These are phyloP conservation scores for Onychomys torridus DNA, from an alignment of 2,797 vertebrate species.

Conservation along the genomic window DNA sequence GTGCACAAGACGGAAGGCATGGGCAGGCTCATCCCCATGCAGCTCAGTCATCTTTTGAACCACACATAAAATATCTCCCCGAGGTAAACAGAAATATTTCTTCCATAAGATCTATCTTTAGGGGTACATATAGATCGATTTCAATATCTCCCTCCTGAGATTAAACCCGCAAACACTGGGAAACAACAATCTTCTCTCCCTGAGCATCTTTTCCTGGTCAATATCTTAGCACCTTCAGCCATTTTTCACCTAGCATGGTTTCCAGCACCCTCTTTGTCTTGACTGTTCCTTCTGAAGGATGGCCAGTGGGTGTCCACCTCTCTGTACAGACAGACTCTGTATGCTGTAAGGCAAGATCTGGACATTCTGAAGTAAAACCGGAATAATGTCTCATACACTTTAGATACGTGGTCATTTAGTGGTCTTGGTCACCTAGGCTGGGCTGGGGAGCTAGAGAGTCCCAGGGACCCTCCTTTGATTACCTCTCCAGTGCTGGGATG, in stretches of 20 bases:
- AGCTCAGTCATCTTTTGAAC: not conserved
- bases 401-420: too few relatives aligned
- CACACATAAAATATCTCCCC: not conserved
- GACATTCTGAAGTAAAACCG: not conserved
- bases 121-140: not conserved
- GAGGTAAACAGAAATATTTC: not conserved
- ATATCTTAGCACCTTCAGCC: not conserved
- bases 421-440: not conserved
- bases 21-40: not conserved
- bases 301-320: not conserved
- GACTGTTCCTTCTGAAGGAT: not conserved
- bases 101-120: not conserved
- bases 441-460: not conserved
- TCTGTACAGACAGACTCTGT: not conserved
- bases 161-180: not conserved
- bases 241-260: not conserved
- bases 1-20: not conserved
- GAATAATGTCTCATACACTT: not conserved
- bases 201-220: not conserved
- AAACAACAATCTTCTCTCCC: not conserved
- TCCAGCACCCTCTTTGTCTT: not conserved
- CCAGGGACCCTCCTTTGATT: not conserved
- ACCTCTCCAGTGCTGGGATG: not conserved
- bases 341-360: not conserved
- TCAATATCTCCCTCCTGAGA: constrained; percentile 17